These are phyloP conservation scores for Amiota mariae DNA, from an alignment of 2,888 invertebrate species.

Conservation along the genomic window DNA sequence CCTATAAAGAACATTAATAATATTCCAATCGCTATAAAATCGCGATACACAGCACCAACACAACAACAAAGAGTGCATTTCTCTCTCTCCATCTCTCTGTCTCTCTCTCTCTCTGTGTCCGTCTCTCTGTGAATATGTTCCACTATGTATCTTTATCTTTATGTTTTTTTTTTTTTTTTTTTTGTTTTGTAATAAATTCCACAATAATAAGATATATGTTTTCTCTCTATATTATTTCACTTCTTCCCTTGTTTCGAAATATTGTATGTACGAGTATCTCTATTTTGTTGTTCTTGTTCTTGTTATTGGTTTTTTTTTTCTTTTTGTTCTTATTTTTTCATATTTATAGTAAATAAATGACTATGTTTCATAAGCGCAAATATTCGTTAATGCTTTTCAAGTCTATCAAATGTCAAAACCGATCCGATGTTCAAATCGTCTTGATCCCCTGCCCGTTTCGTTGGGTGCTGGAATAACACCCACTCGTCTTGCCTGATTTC, in stretches of 20 bases:
- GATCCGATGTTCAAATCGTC: background rate
- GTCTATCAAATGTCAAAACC: slow-evolving; percentile 44
- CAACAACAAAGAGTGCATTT: too few species aligned
- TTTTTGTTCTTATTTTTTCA: background rate
- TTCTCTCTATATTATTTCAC: too few species aligned
- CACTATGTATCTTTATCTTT: background rate
- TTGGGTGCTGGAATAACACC: slow-evolving; percentile 10
- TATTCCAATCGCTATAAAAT: background rate
- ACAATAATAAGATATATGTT: background rate
- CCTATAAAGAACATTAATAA: slow-evolving; percentile 2
- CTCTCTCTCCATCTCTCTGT: too few species aligned
- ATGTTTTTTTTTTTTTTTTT: too few species aligned
- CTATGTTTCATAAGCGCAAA: slow-evolving; percentile 62
- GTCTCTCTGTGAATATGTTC: background rate
- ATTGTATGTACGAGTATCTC: too few species aligned
- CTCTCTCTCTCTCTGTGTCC: background rate
- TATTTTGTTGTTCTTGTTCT: background rate
- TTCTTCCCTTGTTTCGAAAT: background rate
- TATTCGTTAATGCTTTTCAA: slow-evolving; percentile 62
- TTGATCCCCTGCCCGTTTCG: background rate
- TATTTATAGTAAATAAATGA: slow-evolving; percentile 41
- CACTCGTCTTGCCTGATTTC: slow-evolving; percentile 47
- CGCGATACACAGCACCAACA: background rate
- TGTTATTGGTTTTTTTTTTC: background rate
- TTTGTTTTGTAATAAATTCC: background rate